phyloP scores from a whole-genome alignment of 2,888 invertebrate genomes.

The Thymelicus lineola region DNA sequence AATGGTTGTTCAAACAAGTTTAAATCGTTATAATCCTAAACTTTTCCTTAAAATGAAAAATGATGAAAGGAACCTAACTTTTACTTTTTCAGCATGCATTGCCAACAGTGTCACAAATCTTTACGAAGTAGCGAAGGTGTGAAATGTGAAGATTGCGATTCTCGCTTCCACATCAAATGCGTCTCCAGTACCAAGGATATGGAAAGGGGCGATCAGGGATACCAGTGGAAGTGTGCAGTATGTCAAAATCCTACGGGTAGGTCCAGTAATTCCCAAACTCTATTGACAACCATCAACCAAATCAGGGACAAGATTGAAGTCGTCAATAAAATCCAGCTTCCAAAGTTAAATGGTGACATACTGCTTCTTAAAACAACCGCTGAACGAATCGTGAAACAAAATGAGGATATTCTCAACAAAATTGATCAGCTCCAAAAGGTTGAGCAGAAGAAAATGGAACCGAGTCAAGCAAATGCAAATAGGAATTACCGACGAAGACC shows the following conservation, averaged over 20 bases:
- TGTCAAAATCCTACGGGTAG: slow-evolving; percentile 56
- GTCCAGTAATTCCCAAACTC: slow-evolving; percentile 37
- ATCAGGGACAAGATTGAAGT: slow-evolving; percentile 69
- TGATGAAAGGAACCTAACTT: too few species aligned
- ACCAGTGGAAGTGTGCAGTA: slow-evolving; percentile 64
- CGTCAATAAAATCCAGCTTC: slow-evolving; percentile 70
- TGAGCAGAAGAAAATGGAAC: slow-evolving; percentile 7
- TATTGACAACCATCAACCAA: slow-evolving; percentile 50
- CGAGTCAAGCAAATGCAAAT: not conserved
- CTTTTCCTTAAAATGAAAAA: too few species aligned
- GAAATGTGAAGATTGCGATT: slow-evolving; percentile 58
- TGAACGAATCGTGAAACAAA: slow-evolving; percentile 63
- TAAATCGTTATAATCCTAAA: too few species aligned
- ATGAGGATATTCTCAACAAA: slow-evolving; percentile 58
- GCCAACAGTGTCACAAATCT: slow-evolving; percentile 59
- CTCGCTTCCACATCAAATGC: slow-evolving; percentile 55
- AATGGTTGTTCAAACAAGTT: too few species aligned
- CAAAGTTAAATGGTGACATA: slow-evolving; percentile 65
- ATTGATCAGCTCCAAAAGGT: slow-evolving; percentile 15
- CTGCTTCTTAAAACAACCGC: slow-evolving; percentile 59
- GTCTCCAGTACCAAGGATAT: slow-evolving; percentile 48
- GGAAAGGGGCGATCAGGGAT: slow-evolving; percentile 59
- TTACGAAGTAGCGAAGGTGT: slow-evolving; percentile 55
- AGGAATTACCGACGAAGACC: slow-evolving; percentile 15
- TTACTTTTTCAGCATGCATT: slow-evolving; percentile 48